phyloP scores from a whole-genome alignment of 2,113 vertebrate genomes.

The Fregetta grallaria region DNA sequence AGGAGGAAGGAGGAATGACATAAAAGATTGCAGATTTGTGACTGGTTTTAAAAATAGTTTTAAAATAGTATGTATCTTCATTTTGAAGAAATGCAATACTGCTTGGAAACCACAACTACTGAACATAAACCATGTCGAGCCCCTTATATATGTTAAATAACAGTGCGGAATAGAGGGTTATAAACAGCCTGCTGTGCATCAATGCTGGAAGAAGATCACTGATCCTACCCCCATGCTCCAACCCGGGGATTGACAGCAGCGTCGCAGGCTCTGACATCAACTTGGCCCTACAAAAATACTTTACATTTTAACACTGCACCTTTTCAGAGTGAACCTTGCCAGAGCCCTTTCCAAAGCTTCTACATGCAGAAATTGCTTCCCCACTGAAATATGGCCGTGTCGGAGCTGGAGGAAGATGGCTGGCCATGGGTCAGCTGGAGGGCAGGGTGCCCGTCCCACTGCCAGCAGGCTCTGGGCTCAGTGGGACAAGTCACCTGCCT shows the following conservation, averaged over 20 bases:
- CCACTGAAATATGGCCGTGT: fast-evolving
- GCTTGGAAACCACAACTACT: constrained; percentile 42
- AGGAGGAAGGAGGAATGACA: not conserved
- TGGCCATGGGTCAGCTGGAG: not conserved
- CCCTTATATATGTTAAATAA: constrained; percentile 20
- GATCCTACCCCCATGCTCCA: not conserved
- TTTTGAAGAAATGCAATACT: constrained; percentile 15
- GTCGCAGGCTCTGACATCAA: not conserved
- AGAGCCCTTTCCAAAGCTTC: not conserved
- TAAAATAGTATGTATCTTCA: constrained; percentile 22
- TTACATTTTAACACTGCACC: not conserved
- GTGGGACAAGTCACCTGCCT: not conserved
- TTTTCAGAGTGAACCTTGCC: not conserved
- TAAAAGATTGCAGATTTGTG: constrained; percentile 42
- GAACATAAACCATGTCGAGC: not conserved
- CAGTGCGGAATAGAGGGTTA: not conserved
- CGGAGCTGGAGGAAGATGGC: not conserved
- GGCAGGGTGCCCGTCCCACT: not conserved
- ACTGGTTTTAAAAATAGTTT: constrained; percentile 40
- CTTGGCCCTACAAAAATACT: not conserved
- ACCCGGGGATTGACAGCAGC: not conserved
- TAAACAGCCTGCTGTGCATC: not conserved
- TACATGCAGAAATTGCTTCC: not conserved
- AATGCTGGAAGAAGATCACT: not conserved
- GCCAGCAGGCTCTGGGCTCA: not conserved